phyloP scores from a whole-genome alignment of 1,140 invertebrate genomes.

The Lasioglossum albipes region DNA sequence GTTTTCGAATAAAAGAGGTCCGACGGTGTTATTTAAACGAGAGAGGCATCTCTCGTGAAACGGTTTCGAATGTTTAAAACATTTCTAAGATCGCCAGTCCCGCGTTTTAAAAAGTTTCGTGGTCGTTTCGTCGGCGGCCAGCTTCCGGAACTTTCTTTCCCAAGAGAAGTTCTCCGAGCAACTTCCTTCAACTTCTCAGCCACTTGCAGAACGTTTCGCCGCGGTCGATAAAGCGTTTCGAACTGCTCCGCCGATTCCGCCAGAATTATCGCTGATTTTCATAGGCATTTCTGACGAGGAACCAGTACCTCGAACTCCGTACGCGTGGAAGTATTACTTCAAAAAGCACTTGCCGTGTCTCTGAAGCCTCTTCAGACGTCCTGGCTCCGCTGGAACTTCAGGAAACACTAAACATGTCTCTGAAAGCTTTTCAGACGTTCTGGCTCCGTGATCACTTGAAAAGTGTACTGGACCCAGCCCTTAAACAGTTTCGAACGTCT shows the following conservation, averaged over 20 bases:
- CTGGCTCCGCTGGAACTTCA: too few relatives aligned
- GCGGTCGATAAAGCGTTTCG: slow-evolving; percentile 29
- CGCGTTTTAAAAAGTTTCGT: slow-evolving; percentile 28
- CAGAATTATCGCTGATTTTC: slow-evolving; percentile 31
- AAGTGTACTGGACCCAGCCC: too few relatives aligned
- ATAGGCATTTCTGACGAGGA: neutral
- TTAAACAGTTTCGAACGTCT: too few relatives aligned
- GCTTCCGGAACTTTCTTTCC: slow-evolving; percentile 25
- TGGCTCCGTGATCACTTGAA: too few relatives aligned
- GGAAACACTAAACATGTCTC: too few relatives aligned
- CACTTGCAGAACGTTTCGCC: neutral
- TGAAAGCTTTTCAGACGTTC: too few relatives aligned
- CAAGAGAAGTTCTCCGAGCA: slow-evolving; percentile 5
- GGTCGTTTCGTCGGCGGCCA: slow-evolving; percentile 4
- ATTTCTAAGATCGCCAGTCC: slow-evolving; percentile 1
- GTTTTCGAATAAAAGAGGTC: too few relatives aligned
- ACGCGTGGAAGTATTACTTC: neutral
- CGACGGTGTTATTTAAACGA: neutral
- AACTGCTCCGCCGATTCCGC: neutral
- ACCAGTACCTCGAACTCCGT: neutral
- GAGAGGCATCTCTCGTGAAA: neutral
- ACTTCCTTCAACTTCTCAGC: slow-evolving; percentile 31
- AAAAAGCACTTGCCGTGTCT: too few relatives aligned
- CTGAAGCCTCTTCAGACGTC: too few relatives aligned
- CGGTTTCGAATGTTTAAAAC: slow-evolving; percentile 14